A percentile compares a stretch with the other conserved stretches of the same genome.
These are phyloP conservation scores for Sisyra nigra DNA, from an alignment of 2,888 invertebrate genomes.

Conservation along the genomic window DNA sequence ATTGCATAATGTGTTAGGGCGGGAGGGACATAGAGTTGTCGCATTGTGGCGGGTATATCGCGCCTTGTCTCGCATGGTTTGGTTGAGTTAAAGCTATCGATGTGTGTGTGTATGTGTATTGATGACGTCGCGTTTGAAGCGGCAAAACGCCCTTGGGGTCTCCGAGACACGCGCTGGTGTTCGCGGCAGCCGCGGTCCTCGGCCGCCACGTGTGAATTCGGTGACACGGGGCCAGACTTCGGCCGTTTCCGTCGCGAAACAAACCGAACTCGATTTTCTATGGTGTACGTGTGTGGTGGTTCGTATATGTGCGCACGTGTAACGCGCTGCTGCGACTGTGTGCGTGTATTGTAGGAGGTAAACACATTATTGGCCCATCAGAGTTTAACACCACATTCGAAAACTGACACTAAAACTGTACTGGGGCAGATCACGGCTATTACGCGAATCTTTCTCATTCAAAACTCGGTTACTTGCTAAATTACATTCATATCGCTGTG, in stretches of 20 bases:
- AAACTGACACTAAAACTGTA: not conserved
- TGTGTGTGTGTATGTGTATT: too few species aligned
- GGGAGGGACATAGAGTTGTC: too few species aligned
- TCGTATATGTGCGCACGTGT: not conserved
- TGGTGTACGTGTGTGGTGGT: too few species aligned
- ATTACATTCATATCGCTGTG: too few species aligned
- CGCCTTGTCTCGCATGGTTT: too few species aligned
- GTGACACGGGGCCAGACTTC: slow-evolving; percentile 12
- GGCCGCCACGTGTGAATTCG: slow-evolving; percentile 10
- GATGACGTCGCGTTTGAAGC: not conserved
- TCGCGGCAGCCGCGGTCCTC: slow-evolving; percentile 4
- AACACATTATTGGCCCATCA: slow-evolving; percentile 13
- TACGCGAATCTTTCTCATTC: not conserved
- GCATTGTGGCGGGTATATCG: too few species aligned
- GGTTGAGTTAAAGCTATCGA: too few species aligned
- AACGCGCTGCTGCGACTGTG: not conserved
- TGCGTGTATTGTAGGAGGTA: slow-evolving; percentile 21
- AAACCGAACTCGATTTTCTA: slow-evolving; percentile 14
- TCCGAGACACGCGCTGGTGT: slow-evolving; percentile 9
- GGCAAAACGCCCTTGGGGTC: slow-evolving; percentile 8
- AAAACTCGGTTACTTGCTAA: not conserved
- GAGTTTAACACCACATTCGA: slow-evolving; percentile 5
- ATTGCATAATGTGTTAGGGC: too few species aligned
- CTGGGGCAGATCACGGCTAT: not conserved
- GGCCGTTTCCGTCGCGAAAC: slow-evolving; percentile 16